Evolutionary conservation across 2,888 invertebrate species (phyloP).

Genomic region (Malthinus flaveolus): DNA sequence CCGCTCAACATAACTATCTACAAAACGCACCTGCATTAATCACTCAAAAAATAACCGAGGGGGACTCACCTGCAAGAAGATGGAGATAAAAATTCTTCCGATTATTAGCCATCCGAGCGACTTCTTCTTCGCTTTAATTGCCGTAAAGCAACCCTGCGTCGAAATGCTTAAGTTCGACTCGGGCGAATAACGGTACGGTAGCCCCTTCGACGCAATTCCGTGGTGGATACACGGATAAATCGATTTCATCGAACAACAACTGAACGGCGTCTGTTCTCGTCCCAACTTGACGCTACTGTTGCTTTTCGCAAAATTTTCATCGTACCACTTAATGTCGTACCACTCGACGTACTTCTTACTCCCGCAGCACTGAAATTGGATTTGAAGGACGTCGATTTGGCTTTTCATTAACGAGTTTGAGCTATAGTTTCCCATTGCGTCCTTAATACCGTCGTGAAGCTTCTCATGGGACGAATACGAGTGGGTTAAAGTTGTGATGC

Average conservation of each 20-base stretch:
- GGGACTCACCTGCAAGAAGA: slow-evolving; percentile 40
- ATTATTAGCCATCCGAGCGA: slow-evolving; percentile 46
- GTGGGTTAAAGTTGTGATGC: slow-evolving; percentile 37
- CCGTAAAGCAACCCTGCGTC: slow-evolving; percentile 47
- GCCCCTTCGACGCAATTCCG: slow-evolving; percentile 58
- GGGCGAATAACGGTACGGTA: slow-evolving; percentile 60
- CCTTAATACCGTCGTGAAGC: slow-evolving; percentile 58
- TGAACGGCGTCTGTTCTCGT: slow-evolving; percentile 58
- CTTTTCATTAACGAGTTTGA: slow-evolving; percentile 60
- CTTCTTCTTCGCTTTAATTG: slow-evolving; percentile 42
- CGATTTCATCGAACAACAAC: slow-evolving; percentile 62
- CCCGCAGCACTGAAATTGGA: slow-evolving; percentile 66
- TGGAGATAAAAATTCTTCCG: slow-evolving; percentile 41
- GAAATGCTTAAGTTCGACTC: slow-evolving; percentile 51
- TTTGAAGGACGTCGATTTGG: slow-evolving; percentile 63
- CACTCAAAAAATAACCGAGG: background rate
- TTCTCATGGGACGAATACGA: slow-evolving; percentile 40
- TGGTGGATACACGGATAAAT: slow-evolving; percentile 64
- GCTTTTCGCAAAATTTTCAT: slow-evolving; percentile 51
- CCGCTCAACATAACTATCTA: slow-evolving; percentile 25
- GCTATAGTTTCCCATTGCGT: slow-evolving; percentile 62
- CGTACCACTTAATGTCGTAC: slow-evolving; percentile 65
- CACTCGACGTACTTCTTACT: slow-evolving; percentile 64
- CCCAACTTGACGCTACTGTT: too few species aligned
- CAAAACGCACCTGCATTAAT: background rate